These are phyloP conservation scores for Macrobrachium nipponense DNA, from an alignment of 1,140 invertebrate genomes.

Conservation along the genomic window DNA sequence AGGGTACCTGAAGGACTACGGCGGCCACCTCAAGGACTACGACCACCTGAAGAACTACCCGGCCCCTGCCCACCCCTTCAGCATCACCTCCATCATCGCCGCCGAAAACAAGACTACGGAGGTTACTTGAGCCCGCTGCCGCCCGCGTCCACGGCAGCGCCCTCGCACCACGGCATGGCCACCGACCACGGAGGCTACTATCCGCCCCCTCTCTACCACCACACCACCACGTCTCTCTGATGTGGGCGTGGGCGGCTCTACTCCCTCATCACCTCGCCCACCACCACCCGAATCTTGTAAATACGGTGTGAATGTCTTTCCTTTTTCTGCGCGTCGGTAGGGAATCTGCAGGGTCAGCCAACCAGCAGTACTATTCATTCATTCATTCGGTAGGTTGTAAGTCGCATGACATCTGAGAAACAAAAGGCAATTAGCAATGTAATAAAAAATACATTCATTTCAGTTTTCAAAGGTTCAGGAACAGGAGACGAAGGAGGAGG, in stretches of 20 bases:
- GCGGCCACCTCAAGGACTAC: slow-evolving; percentile 55
- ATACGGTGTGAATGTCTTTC: slow-evolving; percentile 34
- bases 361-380: slow-evolving; percentile 14
- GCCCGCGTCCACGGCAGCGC: slow-evolving; percentile 49
- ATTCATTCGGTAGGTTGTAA: slow-evolving; percentile 4
- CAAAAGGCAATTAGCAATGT: background rate
- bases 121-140: slow-evolving; percentile 60
- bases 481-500: background rate
- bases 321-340: background rate
- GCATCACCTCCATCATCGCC: slow-evolving; percentile 63
- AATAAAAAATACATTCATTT: background rate
- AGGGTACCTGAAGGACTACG: slow-evolving; percentile 61
- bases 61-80: slow-evolving; percentile 61
- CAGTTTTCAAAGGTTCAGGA: background rate
- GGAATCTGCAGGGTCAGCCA: background rate
- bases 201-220: slow-evolving; percentile 54
- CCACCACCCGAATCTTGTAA: slow-evolving; percentile 27
- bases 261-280: slow-evolving; percentile 31
- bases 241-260: slow-evolving; percentile 36
- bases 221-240: slow-evolving; percentile 57
- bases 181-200: slow-evolving; percentile 39
- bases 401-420: background rate
- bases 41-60: slow-evolving; percentile 63
- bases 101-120: slow-evolving; percentile 62
- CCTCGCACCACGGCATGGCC: slow-evolving; percentile 36